phyloP scores from a whole-genome alignment of 2,113 vertebrate species.

The Todiramphus chloris region DNA sequence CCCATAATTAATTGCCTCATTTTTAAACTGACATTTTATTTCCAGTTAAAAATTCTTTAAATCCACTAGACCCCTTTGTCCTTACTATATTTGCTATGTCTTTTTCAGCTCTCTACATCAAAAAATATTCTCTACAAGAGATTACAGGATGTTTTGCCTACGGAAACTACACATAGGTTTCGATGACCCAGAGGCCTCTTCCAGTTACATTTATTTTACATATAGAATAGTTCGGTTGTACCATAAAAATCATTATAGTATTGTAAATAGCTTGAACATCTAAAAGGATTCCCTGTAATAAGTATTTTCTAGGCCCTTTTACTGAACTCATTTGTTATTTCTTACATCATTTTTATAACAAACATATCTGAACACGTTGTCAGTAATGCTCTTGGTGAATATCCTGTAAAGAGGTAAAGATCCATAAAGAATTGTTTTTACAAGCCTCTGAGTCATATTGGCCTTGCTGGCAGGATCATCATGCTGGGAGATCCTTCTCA shows the following conservation, averaged over 20 bases:
- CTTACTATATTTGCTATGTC: background rate
- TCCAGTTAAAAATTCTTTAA: background rate
- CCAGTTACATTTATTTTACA: background rate
- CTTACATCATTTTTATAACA: background rate
- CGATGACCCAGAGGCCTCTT: background rate
- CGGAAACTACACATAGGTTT: background rate
- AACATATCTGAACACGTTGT: background rate
- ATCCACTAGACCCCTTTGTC: background rate
- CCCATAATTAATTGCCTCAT: background rate
- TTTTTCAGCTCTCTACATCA: background rate
- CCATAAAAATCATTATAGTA: background rate
- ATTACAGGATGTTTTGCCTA: background rate
- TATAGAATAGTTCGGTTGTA: background rate
- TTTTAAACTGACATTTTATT: slow-evolving; percentile 7
- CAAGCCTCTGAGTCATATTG: background rate
- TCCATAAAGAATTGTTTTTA: background rate
- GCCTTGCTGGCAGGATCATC: background rate
- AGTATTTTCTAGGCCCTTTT: background rate
- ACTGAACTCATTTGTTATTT: background rate
- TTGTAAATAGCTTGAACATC: background rate
- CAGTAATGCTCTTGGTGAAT: background rate
- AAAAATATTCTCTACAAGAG: background rate
- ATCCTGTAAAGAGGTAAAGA: background rate
- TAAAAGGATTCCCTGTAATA: background rate
- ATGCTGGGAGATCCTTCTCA: background rate